Percentiles rank a stretch among this genome's conserved stretches.
phyloP scores from a whole-genome alignment of 2,797 vertebrate species.

The Ispidina picta region DNA sequence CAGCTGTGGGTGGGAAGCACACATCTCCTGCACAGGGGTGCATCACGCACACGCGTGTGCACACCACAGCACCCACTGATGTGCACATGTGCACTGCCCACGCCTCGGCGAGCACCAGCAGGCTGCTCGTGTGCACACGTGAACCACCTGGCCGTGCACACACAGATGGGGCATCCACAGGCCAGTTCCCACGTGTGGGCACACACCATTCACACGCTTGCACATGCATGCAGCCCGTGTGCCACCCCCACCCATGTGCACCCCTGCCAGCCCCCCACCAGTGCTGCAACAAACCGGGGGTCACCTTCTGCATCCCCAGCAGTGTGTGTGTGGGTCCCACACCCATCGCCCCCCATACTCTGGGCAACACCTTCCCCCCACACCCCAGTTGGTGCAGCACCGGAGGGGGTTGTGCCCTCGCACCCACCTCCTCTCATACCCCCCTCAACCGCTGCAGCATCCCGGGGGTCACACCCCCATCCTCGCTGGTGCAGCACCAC shows the following conservation, averaged over 20 bases:
- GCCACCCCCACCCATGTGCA: not conserved
- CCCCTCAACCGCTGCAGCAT: too few species aligned
- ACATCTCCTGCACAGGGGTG: fast-evolving
- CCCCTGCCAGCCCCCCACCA: not conserved
- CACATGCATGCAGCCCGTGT: not conserved
- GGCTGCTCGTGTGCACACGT: too few species aligned
- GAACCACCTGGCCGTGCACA: not conserved
- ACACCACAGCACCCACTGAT: fast-evolving
- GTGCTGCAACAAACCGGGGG: not conserved
- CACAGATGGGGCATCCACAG: not conserved
- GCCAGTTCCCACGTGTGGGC: too few species aligned
- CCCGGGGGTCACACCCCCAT: too few species aligned
- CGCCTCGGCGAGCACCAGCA: not conserved
- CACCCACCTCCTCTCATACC: too few species aligned
- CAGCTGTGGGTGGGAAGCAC: not conserved
- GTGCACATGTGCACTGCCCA: not conserved
- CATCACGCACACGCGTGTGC: not conserved
- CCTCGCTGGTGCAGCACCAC: too few species aligned
- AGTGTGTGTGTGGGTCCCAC: not conserved
- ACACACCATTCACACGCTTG: not conserved
- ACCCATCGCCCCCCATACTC: not conserved
- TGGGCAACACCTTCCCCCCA: too few species aligned
- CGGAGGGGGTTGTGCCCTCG: too few species aligned
- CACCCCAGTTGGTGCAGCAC: not conserved
- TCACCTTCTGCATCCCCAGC: not conserved